These are phyloP conservation scores for Danio rerio DNA, from an alignment of 2,113 vertebrate species.

Conservation along the genomic window DNA sequence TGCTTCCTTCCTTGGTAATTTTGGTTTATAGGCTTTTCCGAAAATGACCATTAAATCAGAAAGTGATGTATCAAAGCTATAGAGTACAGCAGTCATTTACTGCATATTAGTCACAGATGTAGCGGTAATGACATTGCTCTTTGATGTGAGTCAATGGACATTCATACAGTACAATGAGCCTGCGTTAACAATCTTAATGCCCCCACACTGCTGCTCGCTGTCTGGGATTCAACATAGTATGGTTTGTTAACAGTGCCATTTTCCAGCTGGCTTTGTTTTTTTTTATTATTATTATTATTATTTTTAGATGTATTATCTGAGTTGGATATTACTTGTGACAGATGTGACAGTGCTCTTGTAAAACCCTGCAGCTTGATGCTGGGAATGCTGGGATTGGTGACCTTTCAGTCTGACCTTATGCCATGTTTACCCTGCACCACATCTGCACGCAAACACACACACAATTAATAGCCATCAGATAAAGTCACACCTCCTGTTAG, in stretches of 20 bases:
- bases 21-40: neutral
- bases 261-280: conserved; percentile 14
- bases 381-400: conserved; percentile 18
- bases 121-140: conserved; percentile 10
- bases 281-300: neutral
- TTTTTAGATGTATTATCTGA: neutral
- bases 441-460: neutral
- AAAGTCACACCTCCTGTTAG: neutral
- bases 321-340: neutral
- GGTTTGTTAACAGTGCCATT: conserved; percentile 5
- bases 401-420: neutral
- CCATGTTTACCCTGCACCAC: neutral
- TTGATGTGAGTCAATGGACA: conserved; percentile 21
- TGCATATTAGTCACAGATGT: conserved; percentile 35
- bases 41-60: neutral
- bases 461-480: neutral
- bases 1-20: neutral
- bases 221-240: neutral
- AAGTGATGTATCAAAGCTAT: conserved; percentile 17
- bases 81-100: conserved; percentile 12
- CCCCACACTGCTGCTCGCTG: neutral
- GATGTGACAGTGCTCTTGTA: neutral
- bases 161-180: conserved; percentile 19
- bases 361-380: neutral
- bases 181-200: conserved; percentile 6